phyloP scores from a whole-genome alignment of 2,797 vertebrate genomes.

The Anomalospiza imberbis region DNA sequence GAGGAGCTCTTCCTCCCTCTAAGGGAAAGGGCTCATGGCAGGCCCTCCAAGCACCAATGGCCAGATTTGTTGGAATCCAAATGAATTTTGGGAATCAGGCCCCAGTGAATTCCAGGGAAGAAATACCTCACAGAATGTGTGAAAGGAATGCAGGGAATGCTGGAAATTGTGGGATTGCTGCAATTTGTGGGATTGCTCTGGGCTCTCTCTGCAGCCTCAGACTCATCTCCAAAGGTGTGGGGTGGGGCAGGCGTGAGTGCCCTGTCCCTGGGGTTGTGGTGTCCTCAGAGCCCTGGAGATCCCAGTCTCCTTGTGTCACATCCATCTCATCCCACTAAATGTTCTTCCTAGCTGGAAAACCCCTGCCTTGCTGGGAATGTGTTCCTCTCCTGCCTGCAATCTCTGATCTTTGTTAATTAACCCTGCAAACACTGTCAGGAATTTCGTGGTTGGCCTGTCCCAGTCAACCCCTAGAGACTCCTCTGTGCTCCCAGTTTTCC shows the following conservation, averaged over 20 bases:
- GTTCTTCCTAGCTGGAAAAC: not conserved
- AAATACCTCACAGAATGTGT: not conserved
- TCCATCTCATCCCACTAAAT: not conserved
- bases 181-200: not conserved
- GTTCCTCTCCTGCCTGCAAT: not conserved
- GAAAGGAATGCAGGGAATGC: not conserved
- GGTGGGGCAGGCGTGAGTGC: not conserved
- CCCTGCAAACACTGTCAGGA: not conserved
- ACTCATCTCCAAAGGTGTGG: not conserved
- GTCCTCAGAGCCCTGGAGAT: not conserved
- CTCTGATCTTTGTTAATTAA: not conserved
- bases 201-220: not conserved
- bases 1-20: not conserved
- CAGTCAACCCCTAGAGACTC: not conserved
- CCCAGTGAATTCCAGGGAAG: not conserved
- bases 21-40: not conserved
- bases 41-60: not conserved
- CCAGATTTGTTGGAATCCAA: not conserved
- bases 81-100: not conserved
- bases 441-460: not conserved
- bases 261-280: not conserved
- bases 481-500: not conserved
- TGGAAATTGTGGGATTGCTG: rapidly evolving
- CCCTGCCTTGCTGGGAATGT: not conserved
- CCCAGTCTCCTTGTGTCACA: rapidly evolving